Base-by-base conservation (phyloP, 2,888 invertebrate species). In the Lacanobia oleracea region DNA sequence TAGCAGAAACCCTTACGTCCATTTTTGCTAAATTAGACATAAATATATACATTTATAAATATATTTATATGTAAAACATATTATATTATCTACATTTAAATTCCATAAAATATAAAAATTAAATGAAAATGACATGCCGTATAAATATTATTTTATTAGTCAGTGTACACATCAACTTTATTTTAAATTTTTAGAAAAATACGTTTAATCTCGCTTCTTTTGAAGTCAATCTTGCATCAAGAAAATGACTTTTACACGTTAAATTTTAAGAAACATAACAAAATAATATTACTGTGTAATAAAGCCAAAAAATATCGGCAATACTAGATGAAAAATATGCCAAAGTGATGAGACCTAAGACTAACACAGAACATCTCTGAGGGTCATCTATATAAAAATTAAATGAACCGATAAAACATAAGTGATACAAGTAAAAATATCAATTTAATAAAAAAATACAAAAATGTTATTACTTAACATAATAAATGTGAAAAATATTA, bases 1-100 rank as follows among this genome's bases (percentile, higher is more conserved):
- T 85, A 81, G 87, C 90, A 87, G 88, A 88, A 82, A 79, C 77
- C 86, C 79, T 85, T 71, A 89, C 91, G 91, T 91, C 91, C 90
- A 91, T 91, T 91, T 88, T 90, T 86, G 88, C 75, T 81, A 81
- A 23, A 78, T 75, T 86, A 85, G 81, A 71, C 81, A 75, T 84
- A 81, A 73, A 82, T 77, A 68, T 83, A 75, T 85, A 82, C 79
- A 85, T 70, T 78, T 77, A 80, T 67, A 80, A 76, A 73, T 80
- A 83, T 85, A 84, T 82, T 84, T 78, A 80, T 85, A 85, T 77
- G 21, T 67, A 71, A 72, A 77, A 61, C 65, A 65, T 75, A 75
- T 66, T 73, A 72, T 73, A 73, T 67, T 67, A 67, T 73, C 67
- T 78, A 83, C 68, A 82, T 80, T 73, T 69, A 82, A 81, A 77